phyloP scores from a whole-genome alignment of 2,797 vertebrate genomes.

The Lepilemur septentrionalis region DNA sequence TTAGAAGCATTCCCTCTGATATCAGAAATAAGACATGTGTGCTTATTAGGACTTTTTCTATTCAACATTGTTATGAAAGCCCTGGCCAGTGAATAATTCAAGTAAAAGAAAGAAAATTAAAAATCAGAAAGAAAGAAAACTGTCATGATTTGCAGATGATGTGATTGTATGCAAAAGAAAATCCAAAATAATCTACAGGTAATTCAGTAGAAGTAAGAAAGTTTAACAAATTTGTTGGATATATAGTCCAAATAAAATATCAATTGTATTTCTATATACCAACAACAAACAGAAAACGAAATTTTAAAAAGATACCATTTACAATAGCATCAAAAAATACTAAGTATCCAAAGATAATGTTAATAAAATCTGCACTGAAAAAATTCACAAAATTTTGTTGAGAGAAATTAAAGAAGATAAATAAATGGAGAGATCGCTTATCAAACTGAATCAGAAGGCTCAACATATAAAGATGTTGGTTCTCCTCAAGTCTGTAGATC shows the following conservation, averaged over 20 bases:
- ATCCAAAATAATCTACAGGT: background rate
- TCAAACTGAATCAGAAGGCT: background rate
- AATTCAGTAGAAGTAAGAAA: background rate
- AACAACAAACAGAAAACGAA: constrained; percentile 7
- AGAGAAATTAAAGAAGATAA: background rate
- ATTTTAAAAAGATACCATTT: background rate
- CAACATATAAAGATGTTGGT: background rate
- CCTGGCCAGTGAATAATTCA: background rate
- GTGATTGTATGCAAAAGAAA: background rate
- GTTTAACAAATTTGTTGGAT: background rate
- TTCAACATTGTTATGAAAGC: background rate
- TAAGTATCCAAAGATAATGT: background rate
- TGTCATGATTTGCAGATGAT: background rate
- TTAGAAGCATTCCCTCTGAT: background rate
- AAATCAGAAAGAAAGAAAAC: background rate
- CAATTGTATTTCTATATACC: background rate
- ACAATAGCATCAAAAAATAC: background rate
- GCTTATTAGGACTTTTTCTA: background rate
- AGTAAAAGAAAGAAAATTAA: background rate
- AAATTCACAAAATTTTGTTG: background rate
- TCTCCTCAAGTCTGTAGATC: background rate
- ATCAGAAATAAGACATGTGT: background rate
- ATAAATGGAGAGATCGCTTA: background rate
- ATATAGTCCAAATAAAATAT: background rate
- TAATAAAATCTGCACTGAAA: background rate